Evolutionary conservation across 2,888 invertebrate species (phyloP), one percentile per base, ranked within the genome.

Genomic region (Electrophaes corylata): DNA sequence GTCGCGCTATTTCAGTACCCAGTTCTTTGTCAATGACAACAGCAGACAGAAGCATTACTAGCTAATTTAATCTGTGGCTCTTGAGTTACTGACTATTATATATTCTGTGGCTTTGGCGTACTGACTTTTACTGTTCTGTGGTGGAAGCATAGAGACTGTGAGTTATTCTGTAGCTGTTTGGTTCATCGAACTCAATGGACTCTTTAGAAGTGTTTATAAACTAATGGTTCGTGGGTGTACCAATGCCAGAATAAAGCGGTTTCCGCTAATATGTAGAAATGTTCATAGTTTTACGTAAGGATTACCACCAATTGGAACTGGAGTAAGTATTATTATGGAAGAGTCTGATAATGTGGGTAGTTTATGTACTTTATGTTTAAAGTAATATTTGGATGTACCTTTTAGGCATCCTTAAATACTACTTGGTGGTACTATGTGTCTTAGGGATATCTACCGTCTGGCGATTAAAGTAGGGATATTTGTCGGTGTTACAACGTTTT

Each of bases 1-100:
- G 65, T 23, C 56, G 35, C 31, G 31, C 60, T 67, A 67, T 65
- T 65, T 62, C 35, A 14, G 52, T 49, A 26, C 19, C 10, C 50
- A 31, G 63, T 64, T 65, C 67, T 64, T 50, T 65, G 67, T 67
- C 67, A 67, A 67, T 65, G 67, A 58, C 64, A 58, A 56, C 11
- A 45, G 46, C 57, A 53, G 65, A 59, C 63, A 46, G 40, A 20
- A 20, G 6, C 12, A 11, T n/a, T 31, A 16, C 19, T 18, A 40
- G 10, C 10, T 43, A 1, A n/a, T 53, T 31, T 40, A 14, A 11
- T 23, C 23, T 23, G 12, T 16, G 11, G 23, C 12, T 10, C 4
- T 14, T 12, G 46, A n/a, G n/a, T n/a, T 37, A 52, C 5, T 52
- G 29, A 37, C 33, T 50, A 5, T 35, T 16, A 1, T 2, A 10